Evolutionary conservation across 2,113 vertebrate species (phyloP), one percentile per base, ranked within the genome.

Genomic region (Dicerorhinus sumatrensis): DNA sequence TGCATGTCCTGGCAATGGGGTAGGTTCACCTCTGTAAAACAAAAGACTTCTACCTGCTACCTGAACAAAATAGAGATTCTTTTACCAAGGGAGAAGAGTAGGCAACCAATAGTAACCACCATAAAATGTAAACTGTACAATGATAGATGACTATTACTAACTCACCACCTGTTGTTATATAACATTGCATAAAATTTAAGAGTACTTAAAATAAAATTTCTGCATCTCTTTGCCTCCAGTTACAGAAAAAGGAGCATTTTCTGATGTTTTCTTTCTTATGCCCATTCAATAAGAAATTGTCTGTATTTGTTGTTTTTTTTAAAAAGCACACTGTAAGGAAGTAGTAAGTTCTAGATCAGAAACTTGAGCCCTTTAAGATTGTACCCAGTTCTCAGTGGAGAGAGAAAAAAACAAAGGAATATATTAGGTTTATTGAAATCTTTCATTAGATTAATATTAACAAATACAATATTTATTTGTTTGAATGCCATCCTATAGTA

Each of bases 241-340:
- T 97, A 62, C 29, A 51, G 54, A 31, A 42, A 82, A 89, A 65
- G 12, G 39, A 90, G 14, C 6, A 62, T 63, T 93, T 83, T 42
- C 31, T 83, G n/a, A 65, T 89, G 13, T 27, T 86, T 94, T 81
- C 75, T 96, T 94, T 86, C 56, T 83, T 36, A 33, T 56, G n/a
- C 27, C 11, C 2, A 25, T 48, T 92, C 58, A 70, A 91, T 70
- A 92, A 75, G 46, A 75, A 94, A 80, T 84, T 21, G 11, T 65
- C 6, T 92, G 31, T 46, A 5, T n/a, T 89, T 56, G 84, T 65
- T 89, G 16, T 14, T 69, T 72, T 92, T 82, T 46, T 69, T 48
- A 48, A 48, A 46, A 93, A 46, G 9, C 18, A 56, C 62, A 72
- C 84, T 84, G n/a, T 69, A 27, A 76, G 23, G 14, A 36, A 88